Evolutionary conservation across 2,113 vertebrate species (phyloP).

Genomic region (Zosterops hypoxanthus): DNA sequence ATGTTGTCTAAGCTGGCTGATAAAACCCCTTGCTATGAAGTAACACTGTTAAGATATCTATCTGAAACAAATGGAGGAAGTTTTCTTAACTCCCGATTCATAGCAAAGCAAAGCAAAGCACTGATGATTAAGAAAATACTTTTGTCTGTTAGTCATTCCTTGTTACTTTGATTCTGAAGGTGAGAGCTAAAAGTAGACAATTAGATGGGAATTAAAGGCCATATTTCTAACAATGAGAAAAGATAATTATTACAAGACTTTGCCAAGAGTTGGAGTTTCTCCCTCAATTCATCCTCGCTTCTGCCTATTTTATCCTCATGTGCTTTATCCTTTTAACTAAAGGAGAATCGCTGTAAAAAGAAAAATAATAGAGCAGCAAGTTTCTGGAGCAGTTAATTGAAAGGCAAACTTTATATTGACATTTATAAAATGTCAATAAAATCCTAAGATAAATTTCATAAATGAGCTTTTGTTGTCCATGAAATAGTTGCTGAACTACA

Average conservation of each 20-base stretch:
- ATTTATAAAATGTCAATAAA: not conserved
- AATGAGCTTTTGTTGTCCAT: not conserved
- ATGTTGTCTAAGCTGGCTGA: not conserved
- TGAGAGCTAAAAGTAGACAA: not conserved
- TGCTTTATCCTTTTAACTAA: not conserved
- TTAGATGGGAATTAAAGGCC: not conserved
- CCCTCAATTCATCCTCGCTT: not conserved
- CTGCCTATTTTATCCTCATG: not conserved
- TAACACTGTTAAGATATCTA: not conserved
- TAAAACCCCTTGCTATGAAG: not conserved
- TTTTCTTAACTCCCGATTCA: not conserved
- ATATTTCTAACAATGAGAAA: not conserved
- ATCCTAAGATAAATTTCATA: not conserved
- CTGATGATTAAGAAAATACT: not conserved
- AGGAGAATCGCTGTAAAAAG: not conserved
- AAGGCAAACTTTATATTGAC: not conserved
- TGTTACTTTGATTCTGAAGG: not conserved
- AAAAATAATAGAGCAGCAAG: not conserved
- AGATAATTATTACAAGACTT: conserved; percentile 4
- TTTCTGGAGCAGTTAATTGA: not conserved
- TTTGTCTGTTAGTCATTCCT: not conserved
- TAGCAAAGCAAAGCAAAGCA: not conserved
- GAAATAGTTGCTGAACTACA: not conserved
- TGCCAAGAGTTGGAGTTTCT: not conserved
- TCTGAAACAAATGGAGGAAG: not conserved